phyloP scores from a whole-genome alignment of 2,888 invertebrate species.

The Reticulitermes lucifugus region DNA sequence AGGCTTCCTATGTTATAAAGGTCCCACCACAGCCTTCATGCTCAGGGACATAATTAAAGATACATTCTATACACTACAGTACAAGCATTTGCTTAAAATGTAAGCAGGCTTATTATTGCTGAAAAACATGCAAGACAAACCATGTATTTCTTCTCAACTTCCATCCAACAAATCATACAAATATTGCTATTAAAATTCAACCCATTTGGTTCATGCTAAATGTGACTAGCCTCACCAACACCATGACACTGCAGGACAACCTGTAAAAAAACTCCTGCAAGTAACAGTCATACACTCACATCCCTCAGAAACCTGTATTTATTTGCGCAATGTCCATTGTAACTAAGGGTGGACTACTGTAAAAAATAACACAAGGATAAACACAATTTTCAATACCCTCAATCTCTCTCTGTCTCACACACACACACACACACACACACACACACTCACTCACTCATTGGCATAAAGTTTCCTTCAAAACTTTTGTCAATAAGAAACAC shows the following conservation, averaged over 20 bases:
- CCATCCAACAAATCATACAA: too few relatives aligned
- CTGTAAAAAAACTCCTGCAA: not conserved
- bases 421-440: not conserved
- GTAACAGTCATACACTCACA: not conserved
- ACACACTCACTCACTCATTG: not conserved
- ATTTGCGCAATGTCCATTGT: not conserved
- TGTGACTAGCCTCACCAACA: not conserved
- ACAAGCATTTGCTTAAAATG: not conserved
- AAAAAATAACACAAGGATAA: not conserved
- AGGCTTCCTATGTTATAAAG: too few relatives aligned
- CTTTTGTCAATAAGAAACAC: slow-evolving; percentile 20
- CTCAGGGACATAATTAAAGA: too few relatives aligned
- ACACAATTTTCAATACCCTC: slow-evolving; percentile 5
- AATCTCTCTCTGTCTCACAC: not conserved
- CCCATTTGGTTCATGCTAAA: not conserved
- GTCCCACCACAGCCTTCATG: too few relatives aligned
- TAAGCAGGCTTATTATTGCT: not conserved
- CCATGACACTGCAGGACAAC: not conserved
- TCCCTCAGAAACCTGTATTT: not conserved
- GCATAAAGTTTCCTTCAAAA: not conserved
- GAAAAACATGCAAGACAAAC: not conserved
- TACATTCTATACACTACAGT: too few relatives aligned
- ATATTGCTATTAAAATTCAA: not conserved
- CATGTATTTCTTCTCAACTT: not conserved
- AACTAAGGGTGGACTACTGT: not conserved